A percentile compares a stretch with the other conserved stretches of the same genome.
Evolutionary conservation across 2,888 invertebrate species (phyloP).

Genomic region (Erynnis tages): DNA sequence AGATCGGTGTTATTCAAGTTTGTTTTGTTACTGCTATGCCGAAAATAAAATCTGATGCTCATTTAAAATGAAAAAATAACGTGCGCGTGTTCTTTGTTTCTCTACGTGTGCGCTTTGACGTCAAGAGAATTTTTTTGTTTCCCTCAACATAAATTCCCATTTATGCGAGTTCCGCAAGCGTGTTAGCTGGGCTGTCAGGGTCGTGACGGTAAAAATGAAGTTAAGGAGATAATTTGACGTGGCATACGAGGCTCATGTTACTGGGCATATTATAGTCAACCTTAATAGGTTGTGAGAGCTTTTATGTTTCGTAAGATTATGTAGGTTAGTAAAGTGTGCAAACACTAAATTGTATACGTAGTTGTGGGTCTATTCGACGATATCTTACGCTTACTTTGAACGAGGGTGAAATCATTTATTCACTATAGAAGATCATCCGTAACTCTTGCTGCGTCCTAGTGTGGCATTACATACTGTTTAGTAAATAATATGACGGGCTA

Average conservation of each 20-base stretch:
- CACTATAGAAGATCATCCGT: too few relatives aligned
- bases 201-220: constrained; percentile 15
- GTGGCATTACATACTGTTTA: too few relatives aligned
- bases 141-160: constrained; percentile 12
- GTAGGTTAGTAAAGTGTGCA: too few relatives aligned
- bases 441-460: too few relatives aligned
- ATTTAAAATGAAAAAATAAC: constrained; percentile 33
- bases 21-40: too few relatives aligned
- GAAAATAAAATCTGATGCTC: constrained; percentile 52
- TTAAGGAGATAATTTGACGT: constrained; percentile 20
- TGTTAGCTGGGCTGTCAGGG: constrained; percentile 16
- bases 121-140: constrained; percentile 4
- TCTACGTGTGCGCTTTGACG: not conserved
- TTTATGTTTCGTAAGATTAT: not conserved
- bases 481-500: too few relatives aligned
- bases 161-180: constrained; percentile 10
- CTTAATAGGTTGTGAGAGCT: not conserved
- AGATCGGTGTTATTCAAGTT: too few relatives aligned
- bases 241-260: constrained; percentile 13
- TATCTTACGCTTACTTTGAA: too few relatives aligned
- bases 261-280: not conserved
- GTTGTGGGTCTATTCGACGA: too few relatives aligned
- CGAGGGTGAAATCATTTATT: too few relatives aligned
- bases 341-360: too few relatives aligned
- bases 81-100: not conserved